Percentiles rank a stretch among this genome's conserved stretches.
Conservation (phyloP, 2,113 vertebrate genomes). For the Eleginops maclovinus region DNA sequence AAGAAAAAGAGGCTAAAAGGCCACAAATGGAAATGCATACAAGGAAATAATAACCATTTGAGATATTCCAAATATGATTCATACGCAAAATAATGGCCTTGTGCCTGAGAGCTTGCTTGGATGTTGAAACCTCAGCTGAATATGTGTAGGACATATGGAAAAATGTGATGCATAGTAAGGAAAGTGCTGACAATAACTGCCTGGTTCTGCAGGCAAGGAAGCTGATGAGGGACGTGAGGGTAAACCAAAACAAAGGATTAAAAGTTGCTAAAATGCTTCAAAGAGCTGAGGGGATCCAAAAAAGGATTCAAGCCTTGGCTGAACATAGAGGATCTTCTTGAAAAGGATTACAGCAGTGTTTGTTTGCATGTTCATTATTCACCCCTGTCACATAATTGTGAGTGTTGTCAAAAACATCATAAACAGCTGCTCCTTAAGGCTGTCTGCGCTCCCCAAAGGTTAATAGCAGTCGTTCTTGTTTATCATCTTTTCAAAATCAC, state of each 20-base stretch:
- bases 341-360: not conserved
- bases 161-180: not conserved
- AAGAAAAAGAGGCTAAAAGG: slow-evolving; percentile 1
- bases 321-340: not conserved
- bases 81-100: not conserved
- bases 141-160: not conserved
- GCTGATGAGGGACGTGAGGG: no score
- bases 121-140: slow-evolving; percentile 17
- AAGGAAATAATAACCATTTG: not conserved
- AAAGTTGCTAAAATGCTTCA: slow-evolving; percentile 1
- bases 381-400: slow-evolving; percentile 26
- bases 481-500: slow-evolving; percentile 26
- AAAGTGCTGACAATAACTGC: no score
- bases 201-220: no score
- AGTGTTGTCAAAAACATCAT: slow-evolving; percentile 9
- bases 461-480: slow-evolving; percentile 40
- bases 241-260: slow-evolving; percentile 5
- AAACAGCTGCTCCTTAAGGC: slow-evolving; percentile 22
- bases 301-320: not conserved
- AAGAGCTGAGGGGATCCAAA: not conserved
- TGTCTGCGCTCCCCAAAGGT: slow-evolving; percentile 10
- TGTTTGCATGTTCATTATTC: slow-evolving; percentile 11
- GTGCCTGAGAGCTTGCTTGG: not conserved
- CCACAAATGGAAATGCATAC: not conserved
- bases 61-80: not conserved